Percentiles rank a stretch among this genome's conserved stretches.
phyloP scores from a whole-genome alignment of 2,113 vertebrate species.

The Alces alces region DNA sequence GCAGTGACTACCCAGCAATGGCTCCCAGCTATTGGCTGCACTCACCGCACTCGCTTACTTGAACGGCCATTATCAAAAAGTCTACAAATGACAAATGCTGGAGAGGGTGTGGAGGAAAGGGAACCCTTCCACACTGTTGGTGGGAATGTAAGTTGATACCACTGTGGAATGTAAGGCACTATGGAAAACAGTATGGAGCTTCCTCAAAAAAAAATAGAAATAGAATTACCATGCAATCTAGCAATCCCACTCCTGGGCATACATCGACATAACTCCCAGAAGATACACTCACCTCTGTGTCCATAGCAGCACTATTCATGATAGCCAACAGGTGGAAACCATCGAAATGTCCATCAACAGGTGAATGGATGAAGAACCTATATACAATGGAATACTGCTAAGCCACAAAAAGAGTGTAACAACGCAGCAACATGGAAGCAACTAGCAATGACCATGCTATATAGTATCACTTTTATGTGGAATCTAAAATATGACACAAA shows the following conservation, averaged over 20 bases:
- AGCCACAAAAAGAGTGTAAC: not conserved
- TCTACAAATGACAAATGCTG: not conserved
- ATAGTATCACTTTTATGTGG: rapidly evolving
- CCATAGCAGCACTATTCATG: not conserved
- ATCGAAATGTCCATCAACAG: not conserved
- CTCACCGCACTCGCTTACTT: no score
- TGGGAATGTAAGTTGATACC: not conserved
- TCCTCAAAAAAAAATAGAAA: not conserved
- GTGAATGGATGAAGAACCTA: not conserved
- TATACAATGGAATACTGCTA: not conserved
- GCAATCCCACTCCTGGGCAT: not conserved
- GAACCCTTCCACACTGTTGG: not conserved
- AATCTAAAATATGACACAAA: not conserved
- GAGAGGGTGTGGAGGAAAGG: not conserved
- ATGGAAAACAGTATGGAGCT: not conserved
- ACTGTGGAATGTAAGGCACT: not conserved
- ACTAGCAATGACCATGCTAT: not conserved
- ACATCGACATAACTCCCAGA: not conserved
- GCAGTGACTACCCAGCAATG: no score
- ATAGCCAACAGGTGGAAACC: not conserved
- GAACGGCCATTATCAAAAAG: no score
- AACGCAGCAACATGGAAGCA: not conserved
- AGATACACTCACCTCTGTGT: not conserved
- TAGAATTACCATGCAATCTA: not conserved
- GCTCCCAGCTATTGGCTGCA: no score